Conservation (phyloP, 64 coral and sea anemone genomes). For the Platygyra sinensis region DNA sequence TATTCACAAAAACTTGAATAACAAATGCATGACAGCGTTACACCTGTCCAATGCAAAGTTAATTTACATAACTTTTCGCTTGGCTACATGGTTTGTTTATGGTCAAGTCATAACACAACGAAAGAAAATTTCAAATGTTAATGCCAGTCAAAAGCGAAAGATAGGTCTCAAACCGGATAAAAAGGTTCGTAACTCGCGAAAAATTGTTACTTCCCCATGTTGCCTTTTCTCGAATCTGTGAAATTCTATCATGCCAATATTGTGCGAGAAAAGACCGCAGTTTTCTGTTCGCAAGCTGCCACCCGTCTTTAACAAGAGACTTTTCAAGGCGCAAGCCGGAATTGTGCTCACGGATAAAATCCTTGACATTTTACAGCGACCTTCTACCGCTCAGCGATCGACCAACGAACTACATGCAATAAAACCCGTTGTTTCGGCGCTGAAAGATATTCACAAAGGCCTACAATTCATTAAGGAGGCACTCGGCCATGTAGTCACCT, state of each 20-base stretch:
- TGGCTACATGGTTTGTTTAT: conserved; percentile 48
- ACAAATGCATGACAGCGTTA: not conserved
- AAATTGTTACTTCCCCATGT: not conserved
- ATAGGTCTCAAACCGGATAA: not conserved
- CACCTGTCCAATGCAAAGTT: not conserved
- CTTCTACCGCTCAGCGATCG: conserved; percentile 34
- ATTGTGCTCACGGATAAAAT: conserved; percentile 80
- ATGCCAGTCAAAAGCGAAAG: not conserved
- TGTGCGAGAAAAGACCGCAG: not conserved
- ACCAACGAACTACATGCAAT: conserved; percentile 68
- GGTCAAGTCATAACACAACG: conserved; percentile 1
- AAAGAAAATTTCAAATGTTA: not conserved
- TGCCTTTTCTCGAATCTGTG: not conserved
- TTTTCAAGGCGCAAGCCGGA: conserved; percentile 93
- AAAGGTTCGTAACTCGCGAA: not conserved
- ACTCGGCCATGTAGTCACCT: conserved; percentile 67
- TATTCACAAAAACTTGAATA: conserved; percentile 6
- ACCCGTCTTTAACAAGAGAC: conserved; percentile 94
- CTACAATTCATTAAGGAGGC: conserved; percentile 90
- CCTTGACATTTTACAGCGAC: conserved; percentile 60
- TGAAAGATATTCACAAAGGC: conserved; percentile 90
- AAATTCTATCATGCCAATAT: not conserved
- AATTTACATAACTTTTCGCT: conserved; percentile 47
- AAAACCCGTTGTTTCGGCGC: conserved; percentile 80
- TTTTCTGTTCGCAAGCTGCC: conserved; percentile 32